phyloP scores from a whole-genome alignment of 2,888 invertebrate species.

The Atethmia centrago region DNA sequence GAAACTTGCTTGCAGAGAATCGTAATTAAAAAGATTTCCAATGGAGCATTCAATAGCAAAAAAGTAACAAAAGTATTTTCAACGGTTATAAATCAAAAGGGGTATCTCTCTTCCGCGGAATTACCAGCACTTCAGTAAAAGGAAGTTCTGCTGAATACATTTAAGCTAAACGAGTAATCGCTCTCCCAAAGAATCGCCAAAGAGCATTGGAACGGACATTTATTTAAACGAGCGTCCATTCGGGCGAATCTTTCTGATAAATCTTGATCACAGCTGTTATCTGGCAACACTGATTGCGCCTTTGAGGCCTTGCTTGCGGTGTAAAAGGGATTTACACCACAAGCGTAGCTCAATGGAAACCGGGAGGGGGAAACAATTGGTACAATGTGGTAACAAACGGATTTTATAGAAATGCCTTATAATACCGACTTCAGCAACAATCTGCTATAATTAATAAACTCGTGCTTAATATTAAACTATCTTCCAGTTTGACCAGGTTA shows the following conservation, averaged over 20 bases:
- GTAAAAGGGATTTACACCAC: constrained; percentile 41
- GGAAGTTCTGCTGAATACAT: constrained; percentile 36
- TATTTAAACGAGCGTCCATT: constrained; percentile 65
- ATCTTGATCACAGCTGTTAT: constrained; percentile 65
- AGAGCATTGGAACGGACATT: constrained; percentile 60
- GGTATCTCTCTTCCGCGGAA: constrained; percentile 6
- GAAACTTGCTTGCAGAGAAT: neutral
- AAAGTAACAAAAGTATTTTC: neutral
- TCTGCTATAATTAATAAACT: neutral
- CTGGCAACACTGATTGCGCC: constrained; percentile 59
- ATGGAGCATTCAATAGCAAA: neutral
- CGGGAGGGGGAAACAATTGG: constrained; percentile 30
- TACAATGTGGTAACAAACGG: constrained; percentile 22
- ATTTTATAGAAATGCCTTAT: constrained; percentile 8
- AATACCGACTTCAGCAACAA: neutral
- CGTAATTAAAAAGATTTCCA: neutral
- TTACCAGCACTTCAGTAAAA: constrained; percentile 28
- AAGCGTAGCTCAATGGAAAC: constrained; percentile 13
- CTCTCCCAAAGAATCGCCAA: constrained; percentile 48
- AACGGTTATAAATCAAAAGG: constrained; percentile 3
- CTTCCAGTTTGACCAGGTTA: neutral
- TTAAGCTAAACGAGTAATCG: constrained; percentile 58
- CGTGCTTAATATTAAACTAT: neutral
- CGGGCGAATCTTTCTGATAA: constrained; percentile 56
- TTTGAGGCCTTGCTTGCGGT: constrained; percentile 47